A percentile compares a stretch with the other conserved stretches of the same genome.
Conservation (phyloP, 2,113 vertebrate species). For the Barnardius zonarius region DNA sequence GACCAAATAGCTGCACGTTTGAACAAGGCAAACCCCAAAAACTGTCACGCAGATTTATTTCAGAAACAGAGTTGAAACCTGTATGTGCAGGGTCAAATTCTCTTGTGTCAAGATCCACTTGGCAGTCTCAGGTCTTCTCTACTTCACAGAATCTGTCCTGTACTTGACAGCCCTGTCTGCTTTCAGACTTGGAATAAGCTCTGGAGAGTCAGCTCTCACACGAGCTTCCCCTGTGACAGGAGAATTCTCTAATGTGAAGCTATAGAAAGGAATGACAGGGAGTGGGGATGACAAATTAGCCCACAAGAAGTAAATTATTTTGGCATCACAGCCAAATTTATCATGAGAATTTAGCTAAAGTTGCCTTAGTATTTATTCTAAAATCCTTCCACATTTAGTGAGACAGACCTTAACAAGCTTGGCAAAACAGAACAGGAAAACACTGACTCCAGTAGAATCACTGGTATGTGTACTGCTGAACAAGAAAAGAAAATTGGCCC, state of each 20-base stretch:
- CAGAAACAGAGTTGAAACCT: conserved; percentile 26
- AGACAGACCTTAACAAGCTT: background rate
- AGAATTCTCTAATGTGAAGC: background rate
- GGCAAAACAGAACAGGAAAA: conserved; percentile 19
- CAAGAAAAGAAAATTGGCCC: background rate
- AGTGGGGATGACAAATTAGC: background rate
- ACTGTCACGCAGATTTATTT: conserved; percentile 16
- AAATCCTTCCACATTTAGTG: background rate
- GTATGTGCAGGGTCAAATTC: conserved; percentile 23
- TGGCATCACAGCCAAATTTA: background rate
- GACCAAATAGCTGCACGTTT: background rate
- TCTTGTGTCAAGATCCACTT: conserved; percentile 12
- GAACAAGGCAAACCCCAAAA: background rate
- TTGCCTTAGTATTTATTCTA: background rate
- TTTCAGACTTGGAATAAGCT: conserved; percentile 10
- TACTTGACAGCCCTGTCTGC: conserved; percentile 15
- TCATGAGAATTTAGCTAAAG: background rate
- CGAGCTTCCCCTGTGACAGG: background rate
- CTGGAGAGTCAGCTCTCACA: background rate
- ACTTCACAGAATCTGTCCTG: background rate
- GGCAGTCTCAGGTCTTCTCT: background rate
- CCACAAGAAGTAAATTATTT: background rate
- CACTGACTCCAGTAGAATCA: background rate
- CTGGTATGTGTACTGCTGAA: background rate
- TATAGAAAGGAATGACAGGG: background rate